Evolutionary conservation across 2,888 invertebrate genomes (phyloP).

Genomic region (Dasypolia templi): DNA sequence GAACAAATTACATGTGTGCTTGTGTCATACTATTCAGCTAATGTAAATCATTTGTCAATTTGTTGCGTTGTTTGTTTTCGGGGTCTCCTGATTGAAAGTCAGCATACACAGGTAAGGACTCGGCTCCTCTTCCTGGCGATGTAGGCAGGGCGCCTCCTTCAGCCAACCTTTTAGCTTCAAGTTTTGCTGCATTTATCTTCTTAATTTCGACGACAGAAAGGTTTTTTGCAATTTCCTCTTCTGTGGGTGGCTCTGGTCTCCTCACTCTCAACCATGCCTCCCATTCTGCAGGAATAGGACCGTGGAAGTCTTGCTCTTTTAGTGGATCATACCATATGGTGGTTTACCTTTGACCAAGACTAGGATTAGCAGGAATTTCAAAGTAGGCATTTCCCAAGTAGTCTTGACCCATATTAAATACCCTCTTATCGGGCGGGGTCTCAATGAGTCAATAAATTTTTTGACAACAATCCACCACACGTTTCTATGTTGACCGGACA

Average conservation of each 20-base stretch:
- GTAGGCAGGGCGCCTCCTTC: constrained; percentile 84
- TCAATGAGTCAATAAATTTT: constrained; percentile 92
- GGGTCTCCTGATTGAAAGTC: constrained; percentile 91
- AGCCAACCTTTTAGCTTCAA: constrained; percentile 91
- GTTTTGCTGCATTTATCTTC: constrained; percentile 93
- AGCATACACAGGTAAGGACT: constrained; percentile 89
- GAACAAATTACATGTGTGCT: neutral
- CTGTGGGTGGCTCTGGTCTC: constrained; percentile 92
- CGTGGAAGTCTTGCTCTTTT: constrained; percentile 91
- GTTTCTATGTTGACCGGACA: constrained; percentile 81
- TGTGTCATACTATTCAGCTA: neutral
- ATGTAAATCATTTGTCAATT: constrained; percentile 52
- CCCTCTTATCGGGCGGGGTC: constrained; percentile 80
- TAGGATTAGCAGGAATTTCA: constrained; percentile 93
- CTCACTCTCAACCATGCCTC: constrained; percentile 95
- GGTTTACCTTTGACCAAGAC: constrained; percentile 91
- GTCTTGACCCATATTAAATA: constrained; percentile 90
- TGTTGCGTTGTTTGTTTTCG: constrained; percentile 64
- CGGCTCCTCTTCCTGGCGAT: constrained; percentile 74
- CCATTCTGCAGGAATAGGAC: constrained; percentile 96
- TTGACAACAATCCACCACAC: constrained; percentile 88
- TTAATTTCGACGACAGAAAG: constrained; percentile 93
- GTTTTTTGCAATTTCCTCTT: constrained; percentile 93
- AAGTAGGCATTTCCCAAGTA: constrained; percentile 95
- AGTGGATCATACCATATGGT: constrained; percentile 94